Percentiles rank a stretch among this genome's conserved stretches.
Evolutionary conservation across 2,113 vertebrate genomes (phyloP).

Genomic region (Brachypteracias leptosomus): DNA sequence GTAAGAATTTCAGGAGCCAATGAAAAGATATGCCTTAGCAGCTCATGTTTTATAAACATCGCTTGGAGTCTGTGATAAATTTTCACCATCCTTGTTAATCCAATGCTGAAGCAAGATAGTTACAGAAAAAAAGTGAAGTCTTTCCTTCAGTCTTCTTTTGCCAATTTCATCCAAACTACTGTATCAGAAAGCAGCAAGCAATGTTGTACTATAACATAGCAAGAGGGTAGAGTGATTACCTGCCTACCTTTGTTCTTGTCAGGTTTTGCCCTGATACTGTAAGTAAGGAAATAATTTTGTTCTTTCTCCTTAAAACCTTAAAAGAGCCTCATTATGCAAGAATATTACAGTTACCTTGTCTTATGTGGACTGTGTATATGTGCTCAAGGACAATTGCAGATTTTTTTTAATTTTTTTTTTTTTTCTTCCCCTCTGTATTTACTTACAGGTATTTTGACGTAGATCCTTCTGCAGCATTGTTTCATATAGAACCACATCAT

Average conservation of each 20-base stretch:
- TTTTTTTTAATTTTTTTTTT: neutral
- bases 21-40: neutral
- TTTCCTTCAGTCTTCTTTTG: neutral
- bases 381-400: neutral
- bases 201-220: neutral
- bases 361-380: neutral
- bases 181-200: neutral
- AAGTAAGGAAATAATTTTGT: neutral
- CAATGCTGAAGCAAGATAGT: neutral
- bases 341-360: neutral
- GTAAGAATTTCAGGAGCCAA: neutral
- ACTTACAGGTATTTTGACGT: conserved; percentile 72
- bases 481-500: conserved; percentile 80
- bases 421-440: neutral
- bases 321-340: neutral
- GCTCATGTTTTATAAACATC: neutral
- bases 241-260: neutral
- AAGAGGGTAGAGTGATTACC: neutral
- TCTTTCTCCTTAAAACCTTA: neutral
- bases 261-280: neutral
- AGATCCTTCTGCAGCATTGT: conserved; percentile 76
- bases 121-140: neutral
- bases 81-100: neutral
- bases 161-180: neutral
- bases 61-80: neutral